Percentiles rank a stretch among this genome's conserved stretches.
These are phyloP conservation scores for Drosophila mimetica DNA, from an alignment of 2,888 invertebrate species.

Conservation along the genomic window DNA sequence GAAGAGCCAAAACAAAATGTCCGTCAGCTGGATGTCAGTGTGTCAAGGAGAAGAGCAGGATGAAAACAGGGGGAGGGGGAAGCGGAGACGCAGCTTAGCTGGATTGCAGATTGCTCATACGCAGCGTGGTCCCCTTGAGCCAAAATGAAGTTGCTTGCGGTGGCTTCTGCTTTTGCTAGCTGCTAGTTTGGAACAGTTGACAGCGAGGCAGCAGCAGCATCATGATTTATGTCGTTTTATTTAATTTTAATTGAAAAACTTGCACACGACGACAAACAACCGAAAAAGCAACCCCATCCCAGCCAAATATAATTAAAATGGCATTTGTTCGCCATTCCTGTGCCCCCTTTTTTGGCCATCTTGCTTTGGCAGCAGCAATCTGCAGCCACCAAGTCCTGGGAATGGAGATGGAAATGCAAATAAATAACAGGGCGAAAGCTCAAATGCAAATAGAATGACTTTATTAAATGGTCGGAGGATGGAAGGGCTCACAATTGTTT, in stretches of 20 bases:
- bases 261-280: slow-evolving; percentile 46
- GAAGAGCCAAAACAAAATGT: slow-evolving; percentile 22
- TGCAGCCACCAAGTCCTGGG: slow-evolving; percentile 23
- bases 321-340: slow-evolving; percentile 52
- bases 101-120: slow-evolving; percentile 63
- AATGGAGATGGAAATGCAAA: slow-evolving; percentile 23
- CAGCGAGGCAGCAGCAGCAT: slow-evolving; percentile 1
- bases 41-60: slow-evolving; percentile 35
- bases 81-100: slow-evolving; percentile 5
- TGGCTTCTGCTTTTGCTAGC: slow-evolving; percentile 5
- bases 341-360: not conserved
- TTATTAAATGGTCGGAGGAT: slow-evolving; percentile 23
- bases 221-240: slow-evolving; percentile 77
- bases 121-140: slow-evolving; percentile 54
- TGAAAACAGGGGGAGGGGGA: not conserved
- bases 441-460: slow-evolving; percentile 52
- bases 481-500: slow-evolving; percentile 10
- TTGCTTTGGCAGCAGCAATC: slow-evolving; percentile 32
- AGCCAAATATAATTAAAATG: slow-evolving; percentile 78
- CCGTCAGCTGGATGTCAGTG: slow-evolving; percentile 21
- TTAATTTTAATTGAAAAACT: slow-evolving; percentile 78
- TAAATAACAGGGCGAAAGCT: slow-evolving; percentile 53
- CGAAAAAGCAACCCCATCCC: slow-evolving; percentile 30
- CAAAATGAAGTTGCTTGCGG: slow-evolving; percentile 73
- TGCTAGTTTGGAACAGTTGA: slow-evolving; percentile 47